Conservation (phyloP, 2,113 vertebrate genomes). For the Actenoides lindsayi region DNA sequence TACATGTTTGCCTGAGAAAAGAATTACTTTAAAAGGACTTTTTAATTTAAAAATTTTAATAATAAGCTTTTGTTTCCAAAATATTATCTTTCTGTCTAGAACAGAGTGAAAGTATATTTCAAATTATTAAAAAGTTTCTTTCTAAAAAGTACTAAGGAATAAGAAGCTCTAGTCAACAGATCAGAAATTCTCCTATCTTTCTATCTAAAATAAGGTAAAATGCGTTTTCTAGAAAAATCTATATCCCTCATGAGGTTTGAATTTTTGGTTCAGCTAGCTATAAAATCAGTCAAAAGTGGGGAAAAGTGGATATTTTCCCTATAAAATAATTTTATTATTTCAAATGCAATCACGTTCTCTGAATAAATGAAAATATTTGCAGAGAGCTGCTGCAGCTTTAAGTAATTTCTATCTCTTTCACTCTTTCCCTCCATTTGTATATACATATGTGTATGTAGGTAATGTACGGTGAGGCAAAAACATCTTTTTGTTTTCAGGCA, state of each 20-base stretch:
- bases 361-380: not conserved
- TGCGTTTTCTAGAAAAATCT: not conserved
- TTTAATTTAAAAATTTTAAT: not conserved
- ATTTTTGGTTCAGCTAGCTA: not conserved
- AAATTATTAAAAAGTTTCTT: not conserved
- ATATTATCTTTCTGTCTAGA: not conserved
- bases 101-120: not conserved
- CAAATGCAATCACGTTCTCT: not conserved
- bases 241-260: not conserved
- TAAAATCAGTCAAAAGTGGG: not conserved
- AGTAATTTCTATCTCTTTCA: not conserved
- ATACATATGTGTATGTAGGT: not conserved
- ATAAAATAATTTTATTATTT: not conserved
- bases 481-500: not conserved
- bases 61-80: not conserved
- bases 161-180: not conserved
- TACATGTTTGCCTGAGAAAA: not conserved
- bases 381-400: not conserved
- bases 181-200: not conserved
- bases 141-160: not conserved
- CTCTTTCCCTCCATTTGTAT: too few species aligned
- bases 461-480: not conserved
- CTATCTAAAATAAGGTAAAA: not conserved
- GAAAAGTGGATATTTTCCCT: not conserved
- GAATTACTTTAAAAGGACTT: not conserved